These are phyloP conservation scores for Syngnathus typhle DNA, from an alignment of 2,113 vertebrate genomes.

Conservation along the genomic window DNA sequence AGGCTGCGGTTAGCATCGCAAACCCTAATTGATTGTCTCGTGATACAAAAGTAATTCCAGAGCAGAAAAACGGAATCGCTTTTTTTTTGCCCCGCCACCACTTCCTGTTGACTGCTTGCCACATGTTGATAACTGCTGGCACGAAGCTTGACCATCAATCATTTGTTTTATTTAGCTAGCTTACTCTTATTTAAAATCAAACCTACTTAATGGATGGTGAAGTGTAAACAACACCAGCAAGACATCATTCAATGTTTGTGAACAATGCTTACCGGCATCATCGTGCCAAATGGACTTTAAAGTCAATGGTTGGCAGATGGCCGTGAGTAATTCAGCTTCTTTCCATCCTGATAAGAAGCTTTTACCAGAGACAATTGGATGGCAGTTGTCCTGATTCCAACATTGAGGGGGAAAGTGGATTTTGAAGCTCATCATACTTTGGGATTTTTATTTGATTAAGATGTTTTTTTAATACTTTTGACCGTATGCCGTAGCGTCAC, in stretches of 20 bases:
- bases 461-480: not conserved
- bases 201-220: not conserved
- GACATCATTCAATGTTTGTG: not conserved
- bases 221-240: not conserved
- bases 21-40: not conserved
- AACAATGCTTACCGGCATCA: constrained; percentile 2
- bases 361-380: constrained; percentile 27
- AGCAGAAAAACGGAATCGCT: not conserved
- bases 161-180: not conserved
- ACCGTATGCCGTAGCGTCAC: not conserved
- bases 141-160: constrained; percentile 49
- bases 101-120: not conserved
- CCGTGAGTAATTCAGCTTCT: constrained; percentile 25
- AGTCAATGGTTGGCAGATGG: constrained; percentile 48
- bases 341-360: constrained; percentile 38
- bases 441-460: not conserved
- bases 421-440: not conserved
- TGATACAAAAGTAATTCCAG: not conserved
- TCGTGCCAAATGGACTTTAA: constrained; percentile 35
- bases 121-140: constrained; percentile 6
- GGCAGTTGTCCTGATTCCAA: constrained; percentile 10
- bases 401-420: constrained; percentile 14
- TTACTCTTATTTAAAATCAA: too few relatives aligned
- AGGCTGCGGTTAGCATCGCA: not conserved
- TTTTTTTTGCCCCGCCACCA: not conserved